Percentiles rank a stretch among this genome's conserved stretches.
These are phyloP conservation scores for Enteromius viviparus DNA, from an alignment of 2,797 vertebrate genomes.

Conservation along the genomic window DNA sequence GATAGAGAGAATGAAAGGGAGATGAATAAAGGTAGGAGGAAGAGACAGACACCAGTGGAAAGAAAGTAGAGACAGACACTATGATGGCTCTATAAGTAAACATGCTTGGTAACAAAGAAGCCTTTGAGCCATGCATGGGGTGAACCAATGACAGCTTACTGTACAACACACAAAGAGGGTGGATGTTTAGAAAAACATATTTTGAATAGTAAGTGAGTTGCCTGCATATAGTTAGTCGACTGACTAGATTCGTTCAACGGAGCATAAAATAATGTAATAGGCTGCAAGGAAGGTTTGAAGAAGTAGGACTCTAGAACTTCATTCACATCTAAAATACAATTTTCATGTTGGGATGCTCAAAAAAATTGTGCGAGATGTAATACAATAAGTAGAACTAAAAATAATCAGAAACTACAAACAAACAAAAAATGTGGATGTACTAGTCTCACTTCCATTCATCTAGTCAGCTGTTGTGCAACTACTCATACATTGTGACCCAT, in stretches of 20 bases:
- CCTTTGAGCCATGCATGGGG: conserved; percentile 26
- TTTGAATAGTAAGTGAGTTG: not conserved
- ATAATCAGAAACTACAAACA: not conserved
- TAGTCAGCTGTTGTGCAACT: not conserved
- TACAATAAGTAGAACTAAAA: not conserved
- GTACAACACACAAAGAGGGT: not conserved
- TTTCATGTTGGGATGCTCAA: not conserved
- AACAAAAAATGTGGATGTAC: not conserved
- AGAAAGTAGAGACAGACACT: conserved; percentile 28
- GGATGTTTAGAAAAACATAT: not conserved
- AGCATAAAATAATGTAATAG: not conserved
- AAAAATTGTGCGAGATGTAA: not conserved
- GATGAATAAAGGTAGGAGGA: conserved; percentile 51
- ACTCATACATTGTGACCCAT: not conserved
- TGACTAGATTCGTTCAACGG: not conserved
- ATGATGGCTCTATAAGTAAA: conserved; percentile 31
- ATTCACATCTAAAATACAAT: not conserved
- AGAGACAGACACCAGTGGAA: conserved; percentile 10
- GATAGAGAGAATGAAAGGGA: conserved; percentile 52
- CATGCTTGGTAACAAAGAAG: conserved; percentile 30
- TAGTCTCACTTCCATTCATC: not conserved
- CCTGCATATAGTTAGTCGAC: not conserved
- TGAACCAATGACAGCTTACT: conserved; percentile 9
- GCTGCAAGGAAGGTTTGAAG: not conserved
- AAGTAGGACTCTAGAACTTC: not conserved